A percentile compares a stretch with the other conserved stretches of the same genome.
These are phyloP conservation scores for Rissa tridactyla DNA, from an alignment of 2,113 vertebrate genomes.

Conservation along the genomic window DNA sequence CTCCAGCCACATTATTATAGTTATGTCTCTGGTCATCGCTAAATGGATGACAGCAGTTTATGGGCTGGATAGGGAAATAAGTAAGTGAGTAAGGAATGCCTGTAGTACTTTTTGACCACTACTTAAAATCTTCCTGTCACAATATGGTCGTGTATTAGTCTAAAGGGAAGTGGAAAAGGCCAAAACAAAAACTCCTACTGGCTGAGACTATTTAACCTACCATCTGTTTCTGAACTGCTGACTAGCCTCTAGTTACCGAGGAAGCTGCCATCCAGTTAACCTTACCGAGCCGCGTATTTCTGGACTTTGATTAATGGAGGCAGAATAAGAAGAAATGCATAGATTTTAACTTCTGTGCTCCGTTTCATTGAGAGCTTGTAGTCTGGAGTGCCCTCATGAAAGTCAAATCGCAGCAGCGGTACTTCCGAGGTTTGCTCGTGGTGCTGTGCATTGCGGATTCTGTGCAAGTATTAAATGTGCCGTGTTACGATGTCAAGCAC, in stretches of 20 bases:
- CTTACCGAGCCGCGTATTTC: background rate
- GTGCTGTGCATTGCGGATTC: background rate
- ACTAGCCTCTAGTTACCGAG: background rate
- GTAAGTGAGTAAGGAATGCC: background rate
- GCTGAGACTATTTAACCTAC: conserved; percentile 60
- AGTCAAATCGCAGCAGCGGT: background rate
- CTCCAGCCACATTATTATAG: background rate
- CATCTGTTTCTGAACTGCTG: conserved; percentile 29
- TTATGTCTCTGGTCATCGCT: background rate
- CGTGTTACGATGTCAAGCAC: background rate
- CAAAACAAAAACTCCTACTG: conserved; percentile 32
- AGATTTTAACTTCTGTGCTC: background rate
- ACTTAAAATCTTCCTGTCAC: background rate
- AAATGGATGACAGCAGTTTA: background rate
- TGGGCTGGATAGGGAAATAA: background rate
- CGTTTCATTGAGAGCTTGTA: background rate
- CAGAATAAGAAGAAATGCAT: background rate
- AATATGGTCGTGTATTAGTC: background rate
- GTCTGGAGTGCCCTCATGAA: background rate
- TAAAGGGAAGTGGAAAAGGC: conserved; percentile 32
- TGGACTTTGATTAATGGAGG: background rate
- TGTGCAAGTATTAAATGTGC: background rate
- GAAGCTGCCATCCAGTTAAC: conserved; percentile 17
- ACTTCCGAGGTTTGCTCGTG: background rate
- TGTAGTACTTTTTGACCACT: background rate